These are phyloP conservation scores for Vollenhovia emeryi DNA, from an alignment of 1,140 invertebrate species.

Conservation along the genomic window DNA sequence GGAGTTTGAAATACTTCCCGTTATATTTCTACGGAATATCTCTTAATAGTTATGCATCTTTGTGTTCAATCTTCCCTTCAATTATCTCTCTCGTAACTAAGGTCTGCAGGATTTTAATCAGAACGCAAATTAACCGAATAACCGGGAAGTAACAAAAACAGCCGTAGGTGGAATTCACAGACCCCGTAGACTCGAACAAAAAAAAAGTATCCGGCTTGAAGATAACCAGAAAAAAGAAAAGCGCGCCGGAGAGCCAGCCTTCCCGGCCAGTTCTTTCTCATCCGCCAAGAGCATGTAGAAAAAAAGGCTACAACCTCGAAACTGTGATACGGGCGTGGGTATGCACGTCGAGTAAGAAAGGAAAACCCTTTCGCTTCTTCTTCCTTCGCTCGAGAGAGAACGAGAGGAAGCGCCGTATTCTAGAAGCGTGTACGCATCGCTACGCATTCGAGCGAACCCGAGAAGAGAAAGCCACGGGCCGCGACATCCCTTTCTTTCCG, in stretches of 20 bases:
- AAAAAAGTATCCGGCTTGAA: constrained; percentile 19
- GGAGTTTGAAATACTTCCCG: constrained; percentile 4
- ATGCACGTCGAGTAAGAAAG: neutral
- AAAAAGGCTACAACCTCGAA: constrained; percentile 17
- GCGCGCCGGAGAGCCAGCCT: neutral
- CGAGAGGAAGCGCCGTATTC: neutral
- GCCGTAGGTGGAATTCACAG: neutral
- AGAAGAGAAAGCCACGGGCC: constrained; percentile 18
- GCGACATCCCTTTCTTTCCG: neutral
- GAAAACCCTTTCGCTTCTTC: constrained; percentile 20
- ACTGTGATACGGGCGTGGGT: neutral
- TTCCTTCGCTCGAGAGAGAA: constrained; percentile 19
- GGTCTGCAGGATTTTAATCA: neutral
- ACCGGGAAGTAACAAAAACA: constrained; percentile 9
- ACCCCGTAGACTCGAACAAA: neutral
- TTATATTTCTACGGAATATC: constrained; percentile 11
- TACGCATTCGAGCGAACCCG: constrained; percentile 15
- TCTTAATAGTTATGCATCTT: neutral
- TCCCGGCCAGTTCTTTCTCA: neutral
- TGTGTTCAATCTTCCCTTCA: neutral
- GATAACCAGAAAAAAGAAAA: neutral
- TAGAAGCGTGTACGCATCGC: neutral
- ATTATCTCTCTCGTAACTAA: constrained; percentile 1
- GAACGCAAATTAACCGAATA: constrained; percentile 20
- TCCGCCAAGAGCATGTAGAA: neutral